These are phyloP conservation scores for Holothuria glaberrima DNA, from an alignment of 35 echinoderm and acorn worm genomes.

Conservation along the genomic window DNA sequence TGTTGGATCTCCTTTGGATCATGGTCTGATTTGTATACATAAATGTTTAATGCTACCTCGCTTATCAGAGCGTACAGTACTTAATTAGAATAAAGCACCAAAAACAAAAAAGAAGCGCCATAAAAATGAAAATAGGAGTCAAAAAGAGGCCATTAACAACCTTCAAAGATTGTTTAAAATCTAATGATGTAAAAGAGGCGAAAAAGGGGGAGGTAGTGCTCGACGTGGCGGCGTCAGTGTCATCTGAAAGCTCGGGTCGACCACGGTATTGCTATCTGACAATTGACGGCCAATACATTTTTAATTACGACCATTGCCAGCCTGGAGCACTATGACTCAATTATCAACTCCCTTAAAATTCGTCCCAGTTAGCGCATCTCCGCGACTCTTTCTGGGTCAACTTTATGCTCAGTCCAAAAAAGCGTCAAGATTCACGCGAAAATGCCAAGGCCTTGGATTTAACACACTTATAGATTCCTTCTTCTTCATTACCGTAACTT, in stretches of 20 bases:
- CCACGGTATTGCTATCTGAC: too few species aligned
- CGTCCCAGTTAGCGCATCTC: conserved; percentile 43
- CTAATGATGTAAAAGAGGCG: too few species aligned
- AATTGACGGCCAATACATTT: conserved; percentile 46
- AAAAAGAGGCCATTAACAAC: too few species aligned
- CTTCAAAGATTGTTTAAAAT: too few species aligned
- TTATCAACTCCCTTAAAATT: neutral
- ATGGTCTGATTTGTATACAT: conserved; percentile 46
- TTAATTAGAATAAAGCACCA: conserved; percentile 11
- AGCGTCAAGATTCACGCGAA: conserved; percentile 37
- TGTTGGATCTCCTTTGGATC: neutral
- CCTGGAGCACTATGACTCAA: conserved; percentile 38
- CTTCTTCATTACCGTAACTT: neutral
- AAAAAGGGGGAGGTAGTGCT: too few species aligned
- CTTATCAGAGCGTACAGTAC: conserved; percentile 37
- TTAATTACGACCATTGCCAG: conserved; percentile 28
- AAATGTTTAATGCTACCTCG: conserved; percentile 10
- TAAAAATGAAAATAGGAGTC: too few species aligned
- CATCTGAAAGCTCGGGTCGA: too few species aligned
- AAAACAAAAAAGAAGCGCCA: too few species aligned
- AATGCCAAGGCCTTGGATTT: conserved; percentile 15
- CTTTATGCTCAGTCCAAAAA: conserved; percentile 10
- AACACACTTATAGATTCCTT: neutral
- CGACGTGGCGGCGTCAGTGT: too few species aligned
- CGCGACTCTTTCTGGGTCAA: conserved; percentile 31